Evolutionary conservation across 2,888 invertebrate species (phyloP).

Genomic region (Hydraecia micacea): DNA sequence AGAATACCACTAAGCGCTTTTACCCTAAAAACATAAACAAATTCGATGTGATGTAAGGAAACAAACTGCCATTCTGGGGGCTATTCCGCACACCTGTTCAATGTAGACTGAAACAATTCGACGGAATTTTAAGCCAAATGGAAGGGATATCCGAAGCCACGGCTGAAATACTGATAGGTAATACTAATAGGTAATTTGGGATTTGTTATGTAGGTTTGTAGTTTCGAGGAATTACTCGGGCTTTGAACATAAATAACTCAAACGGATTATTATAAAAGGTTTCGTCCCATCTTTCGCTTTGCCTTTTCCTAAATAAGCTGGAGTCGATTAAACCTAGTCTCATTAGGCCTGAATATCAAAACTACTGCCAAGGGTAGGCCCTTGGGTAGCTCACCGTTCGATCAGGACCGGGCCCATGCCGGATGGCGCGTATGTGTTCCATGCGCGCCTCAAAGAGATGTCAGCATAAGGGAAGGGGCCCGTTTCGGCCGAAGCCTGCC

Average conservation of each 20-base stretch:
- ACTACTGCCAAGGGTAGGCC: neutral
- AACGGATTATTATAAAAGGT: neutral
- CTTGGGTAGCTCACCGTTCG: too few species aligned
- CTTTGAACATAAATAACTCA: neutral
- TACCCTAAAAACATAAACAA: constrained; percentile 48
- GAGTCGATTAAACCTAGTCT: neutral
- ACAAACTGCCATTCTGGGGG: constrained; percentile 65
- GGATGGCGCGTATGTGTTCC: too few species aligned
- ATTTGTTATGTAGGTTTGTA: neutral
- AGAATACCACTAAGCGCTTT: constrained; percentile 27
- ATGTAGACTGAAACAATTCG: constrained; percentile 64
- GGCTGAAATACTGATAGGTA: constrained; percentile 31
- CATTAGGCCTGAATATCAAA: neutral
- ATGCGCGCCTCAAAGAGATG: too few species aligned
- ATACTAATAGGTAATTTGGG: constrained; percentile 14
- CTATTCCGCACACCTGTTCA: constrained; percentile 74
- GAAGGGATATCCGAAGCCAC: constrained; percentile 32
- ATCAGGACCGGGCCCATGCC: too few species aligned
- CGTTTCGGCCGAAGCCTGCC: too few species aligned
- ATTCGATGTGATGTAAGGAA: constrained; percentile 61
- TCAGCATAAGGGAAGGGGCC: too few species aligned
- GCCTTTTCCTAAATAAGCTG: neutral
- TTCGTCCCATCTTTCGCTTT: neutral
- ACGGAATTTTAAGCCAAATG: constrained; percentile 50
- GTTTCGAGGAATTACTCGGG: neutral